A percentile compares a stretch with the other conserved stretches of the same genome.
These are phyloP conservation scores for Lampris megalopsis DNA, from an alignment of 2,113 vertebrate species.

Conservation along the genomic window DNA sequence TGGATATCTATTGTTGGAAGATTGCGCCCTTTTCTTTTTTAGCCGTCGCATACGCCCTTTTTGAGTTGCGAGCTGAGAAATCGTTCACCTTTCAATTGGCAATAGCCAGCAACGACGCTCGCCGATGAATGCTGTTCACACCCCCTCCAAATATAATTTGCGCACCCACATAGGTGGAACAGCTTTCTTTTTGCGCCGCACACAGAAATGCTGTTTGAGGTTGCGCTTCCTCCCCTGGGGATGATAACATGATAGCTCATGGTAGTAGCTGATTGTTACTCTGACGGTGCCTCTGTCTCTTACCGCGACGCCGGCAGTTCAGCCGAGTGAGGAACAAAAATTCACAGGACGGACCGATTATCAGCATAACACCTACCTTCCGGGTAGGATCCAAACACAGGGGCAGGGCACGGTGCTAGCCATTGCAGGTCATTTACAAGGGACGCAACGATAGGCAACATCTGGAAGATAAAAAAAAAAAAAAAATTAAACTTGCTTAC, in stretches of 20 bases:
- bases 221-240: conserved; percentile 58
- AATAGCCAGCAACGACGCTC: conserved; percentile 44
- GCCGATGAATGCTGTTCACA: conserved; percentile 55
- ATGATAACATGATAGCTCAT: conserved; percentile 63
- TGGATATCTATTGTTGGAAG: conserved; percentile 52
- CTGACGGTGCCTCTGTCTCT: conserved; percentile 45
- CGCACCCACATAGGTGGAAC: conserved; percentile 61
- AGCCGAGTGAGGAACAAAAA: conserved; percentile 73
- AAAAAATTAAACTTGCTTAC: background rate
- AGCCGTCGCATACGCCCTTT: conserved; percentile 11
- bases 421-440: conserved; percentile 50
- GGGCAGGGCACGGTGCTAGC: conserved; percentile 37
- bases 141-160: conserved; percentile 66
- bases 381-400: conserved; percentile 70
- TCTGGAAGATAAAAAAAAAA: conserved; percentile 28
- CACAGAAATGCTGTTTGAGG: conserved; percentile 65
- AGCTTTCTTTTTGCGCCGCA: conserved; percentile 57
- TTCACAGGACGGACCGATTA: conserved; percentile 76
- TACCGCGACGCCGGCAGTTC: conserved; percentile 64
- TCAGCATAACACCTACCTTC: conserved; percentile 75
- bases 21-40: conserved; percentile 32
- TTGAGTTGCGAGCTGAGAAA: conserved; percentile 45
- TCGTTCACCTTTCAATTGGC: conserved; percentile 43
- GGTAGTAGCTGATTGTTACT: conserved; percentile 34
- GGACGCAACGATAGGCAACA: conserved; percentile 55